A percentile compares a stretch with the other conserved stretches of the same genome.
Conservation (phyloP, 2,888 invertebrate species). For the Deroplatys truncata region DNA sequence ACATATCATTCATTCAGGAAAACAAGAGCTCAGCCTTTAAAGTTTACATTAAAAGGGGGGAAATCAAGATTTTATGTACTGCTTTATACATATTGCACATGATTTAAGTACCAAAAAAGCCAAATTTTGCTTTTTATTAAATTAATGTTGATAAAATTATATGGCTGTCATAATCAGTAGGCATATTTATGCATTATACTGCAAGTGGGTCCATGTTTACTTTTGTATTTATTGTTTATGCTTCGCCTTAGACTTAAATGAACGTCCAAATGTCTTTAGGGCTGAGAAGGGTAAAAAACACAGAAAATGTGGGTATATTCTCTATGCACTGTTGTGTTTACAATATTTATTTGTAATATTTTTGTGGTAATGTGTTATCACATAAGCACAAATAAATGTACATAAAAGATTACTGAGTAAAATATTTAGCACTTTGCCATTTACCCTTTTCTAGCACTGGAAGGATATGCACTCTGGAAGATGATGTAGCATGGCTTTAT, state of each 20-base stretch:
- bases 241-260: not conserved
- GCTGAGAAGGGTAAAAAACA: not conserved
- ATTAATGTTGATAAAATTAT: not conserved
- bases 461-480: not conserved
- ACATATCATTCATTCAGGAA: conserved; percentile 25
- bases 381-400: not conserved
- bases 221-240: not conserved
- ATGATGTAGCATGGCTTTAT: not conserved
- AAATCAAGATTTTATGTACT: not conserved
- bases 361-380: not conserved
- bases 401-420: not conserved
- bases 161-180: not conserved
- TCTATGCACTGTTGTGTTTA: conserved; percentile 1
- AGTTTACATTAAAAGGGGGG: not conserved
- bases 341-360: not conserved
- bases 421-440: not conserved
- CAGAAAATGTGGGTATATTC: not conserved
- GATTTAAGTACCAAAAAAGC: not conserved
- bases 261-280: not conserved
- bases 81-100: not conserved
- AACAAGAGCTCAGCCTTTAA: not conserved
- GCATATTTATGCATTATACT: not conserved
- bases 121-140: not conserved
- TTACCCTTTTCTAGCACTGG: not conserved
- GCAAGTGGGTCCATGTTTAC: not conserved